Percentiles rank a stretch among this genome's conserved stretches.
These are phyloP conservation scores for Harpagoxenus sublaevis DNA, from an alignment of 2,888 invertebrate species.

Conservation along the genomic window DNA sequence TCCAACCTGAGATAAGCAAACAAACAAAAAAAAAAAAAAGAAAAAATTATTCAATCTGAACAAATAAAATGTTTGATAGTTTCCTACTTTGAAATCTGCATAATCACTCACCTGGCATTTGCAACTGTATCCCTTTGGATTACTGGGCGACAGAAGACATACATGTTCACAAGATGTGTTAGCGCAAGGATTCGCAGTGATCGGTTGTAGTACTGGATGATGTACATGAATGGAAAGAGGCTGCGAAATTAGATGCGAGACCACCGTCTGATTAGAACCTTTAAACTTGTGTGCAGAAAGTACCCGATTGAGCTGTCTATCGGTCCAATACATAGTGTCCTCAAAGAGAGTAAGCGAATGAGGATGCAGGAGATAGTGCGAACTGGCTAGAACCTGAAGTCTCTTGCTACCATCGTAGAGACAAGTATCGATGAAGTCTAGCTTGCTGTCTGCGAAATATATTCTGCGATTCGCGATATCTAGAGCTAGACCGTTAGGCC, in stretches of 20 bases:
- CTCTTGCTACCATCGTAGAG: constrained; percentile 97
- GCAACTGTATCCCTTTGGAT: constrained; percentile 92
- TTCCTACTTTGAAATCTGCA: not conserved
- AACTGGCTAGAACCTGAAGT: constrained; percentile 94
- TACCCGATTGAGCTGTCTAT: constrained; percentile 96
- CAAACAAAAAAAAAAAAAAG: not conserved
- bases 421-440: constrained; percentile 99
- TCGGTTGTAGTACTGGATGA: constrained; percentile 97
- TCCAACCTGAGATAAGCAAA: constrained; percentile 90
- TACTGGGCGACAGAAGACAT: constrained; percentile 95
- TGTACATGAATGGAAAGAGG: constrained; percentile 98
- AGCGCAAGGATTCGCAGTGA: constrained; percentile 92
- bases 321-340: constrained; percentile 98
- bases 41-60: not conserved
- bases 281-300: constrained; percentile 96
- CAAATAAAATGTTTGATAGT: not conserved
- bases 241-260: constrained; percentile 97
- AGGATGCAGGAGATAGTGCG: constrained; percentile 97
- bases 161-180: constrained; percentile 94
- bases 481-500: constrained; percentile 99
- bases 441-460: constrained; percentile 98
- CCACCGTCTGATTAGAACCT: constrained; percentile 96
- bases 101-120: constrained; percentile 90
- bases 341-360: constrained; percentile 98
- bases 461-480: constrained; percentile 97